phyloP scores from a whole-genome alignment of 1,140 invertebrate genomes.

The Dendroctonus ponderosae region DNA sequence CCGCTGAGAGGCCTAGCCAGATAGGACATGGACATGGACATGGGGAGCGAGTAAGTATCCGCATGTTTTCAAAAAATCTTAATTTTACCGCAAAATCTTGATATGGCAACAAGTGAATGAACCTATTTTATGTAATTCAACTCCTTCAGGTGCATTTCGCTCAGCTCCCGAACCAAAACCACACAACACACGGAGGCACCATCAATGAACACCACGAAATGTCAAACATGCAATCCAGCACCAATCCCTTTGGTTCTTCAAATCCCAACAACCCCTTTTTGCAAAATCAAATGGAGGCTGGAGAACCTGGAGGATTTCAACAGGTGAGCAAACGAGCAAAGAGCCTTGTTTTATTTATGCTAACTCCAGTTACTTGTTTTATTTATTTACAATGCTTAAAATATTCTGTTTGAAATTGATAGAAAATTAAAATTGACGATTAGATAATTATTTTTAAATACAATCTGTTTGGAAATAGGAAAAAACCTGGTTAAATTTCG shows the following conservation, averaged over 20 bases:
- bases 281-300: slow-evolving; percentile 36
- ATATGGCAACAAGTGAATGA: not conserved
- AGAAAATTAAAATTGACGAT: too few relatives aligned
- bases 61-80: not conserved
- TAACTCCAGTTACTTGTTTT: too few relatives aligned
- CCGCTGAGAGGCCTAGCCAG: slow-evolving; percentile 18
- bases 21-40: slow-evolving; percentile 39
- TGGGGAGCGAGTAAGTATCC: slow-evolving; percentile 42
- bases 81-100: not conserved
- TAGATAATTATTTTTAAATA: too few relatives aligned
- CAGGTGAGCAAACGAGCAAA: slow-evolving; percentile 12
- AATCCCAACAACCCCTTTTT: slow-evolving; percentile 30
- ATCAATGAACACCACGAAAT: slow-evolving; percentile 61
- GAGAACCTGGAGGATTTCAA: slow-evolving; percentile 8
- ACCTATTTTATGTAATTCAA: slow-evolving; percentile 1
- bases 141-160: slow-evolving; percentile 50
- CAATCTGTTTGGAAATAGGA: too few relatives aligned
- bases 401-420: too few relatives aligned
- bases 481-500: too few relatives aligned
- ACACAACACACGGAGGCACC: slow-evolving; percentile 58
- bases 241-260: slow-evolving; percentile 42
- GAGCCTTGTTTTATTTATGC: too few relatives aligned
- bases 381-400: too few relatives aligned
- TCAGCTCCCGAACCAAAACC: slow-evolving; percentile 52
- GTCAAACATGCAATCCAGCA: slow-evolving; percentile 48